Evolutionary conservation across 2,888 invertebrate species (phyloP).

Genomic region (Meteorus cinctellus): DNA sequence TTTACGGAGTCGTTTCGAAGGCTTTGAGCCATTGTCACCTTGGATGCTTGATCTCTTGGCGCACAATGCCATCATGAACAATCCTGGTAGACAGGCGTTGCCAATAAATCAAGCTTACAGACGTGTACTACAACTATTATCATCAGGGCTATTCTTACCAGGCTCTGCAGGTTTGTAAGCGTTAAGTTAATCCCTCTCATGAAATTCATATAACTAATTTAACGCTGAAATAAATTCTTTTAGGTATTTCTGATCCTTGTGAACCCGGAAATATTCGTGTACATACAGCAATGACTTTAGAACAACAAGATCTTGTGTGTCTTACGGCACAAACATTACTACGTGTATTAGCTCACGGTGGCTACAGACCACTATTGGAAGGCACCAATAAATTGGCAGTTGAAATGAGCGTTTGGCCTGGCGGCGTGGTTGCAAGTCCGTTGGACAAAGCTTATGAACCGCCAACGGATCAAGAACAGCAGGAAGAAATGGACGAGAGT

Average conservation of each 20-base stretch:
- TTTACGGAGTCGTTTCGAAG: slow-evolving; percentile 90
- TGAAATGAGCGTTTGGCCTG: slow-evolving; percentile 97
- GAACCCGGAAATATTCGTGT: slow-evolving; percentile 91
- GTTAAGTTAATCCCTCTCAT: too few species aligned
- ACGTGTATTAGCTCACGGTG: slow-evolving; percentile 93
- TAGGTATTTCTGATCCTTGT: slow-evolving; percentile 91
- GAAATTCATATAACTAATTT: background rate
- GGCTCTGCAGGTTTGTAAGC: slow-evolving; percentile 84
- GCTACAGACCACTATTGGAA: slow-evolving; percentile 91
- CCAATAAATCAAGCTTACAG: slow-evolving; percentile 91
- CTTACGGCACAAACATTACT: slow-evolving; percentile 94
- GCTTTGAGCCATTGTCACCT: slow-evolving; percentile 91
- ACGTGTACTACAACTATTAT: slow-evolving; percentile 91
- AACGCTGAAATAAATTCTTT: slow-evolving; percentile 30
- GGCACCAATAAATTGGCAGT: slow-evolving; percentile 80
- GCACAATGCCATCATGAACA: slow-evolving; percentile 97
- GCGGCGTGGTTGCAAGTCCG: slow-evolving; percentile 92
- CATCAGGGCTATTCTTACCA: slow-evolving; percentile 95
- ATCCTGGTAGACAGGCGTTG: slow-evolving; percentile 92
- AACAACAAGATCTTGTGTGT: slow-evolving; percentile 95
- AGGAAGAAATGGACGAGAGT: slow-evolving; percentile 81
- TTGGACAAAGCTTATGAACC: slow-evolving; percentile 95
- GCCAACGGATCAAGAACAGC: slow-evolving; percentile 81
- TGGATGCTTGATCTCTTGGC: slow-evolving; percentile 98
- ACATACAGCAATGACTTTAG: slow-evolving; percentile 91